Evolutionary conservation across 2,888 invertebrate species (phyloP).

Genomic region (Hetaerina titia): DNA sequence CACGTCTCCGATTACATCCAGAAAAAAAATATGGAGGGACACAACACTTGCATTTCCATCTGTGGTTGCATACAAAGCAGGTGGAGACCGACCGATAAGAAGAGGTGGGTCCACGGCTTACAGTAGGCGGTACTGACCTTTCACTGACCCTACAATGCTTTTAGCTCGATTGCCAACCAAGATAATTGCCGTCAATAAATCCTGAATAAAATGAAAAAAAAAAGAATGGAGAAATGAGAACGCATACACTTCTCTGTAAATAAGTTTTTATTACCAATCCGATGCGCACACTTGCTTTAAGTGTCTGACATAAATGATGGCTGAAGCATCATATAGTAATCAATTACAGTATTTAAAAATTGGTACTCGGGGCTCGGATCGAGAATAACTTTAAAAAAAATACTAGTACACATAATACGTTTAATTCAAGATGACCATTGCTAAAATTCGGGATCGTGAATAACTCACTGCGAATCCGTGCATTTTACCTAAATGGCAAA

Average conservation of each 20-base stretch:
- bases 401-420: no score
- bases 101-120: neutral
- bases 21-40: neutral
- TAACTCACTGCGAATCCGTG: no score
- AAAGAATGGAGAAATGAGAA: neutral
- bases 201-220: neutral
- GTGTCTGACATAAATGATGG: neutral
- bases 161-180: neutral
- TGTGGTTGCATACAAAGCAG: neutral
- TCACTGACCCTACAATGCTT: neutral
- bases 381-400: no score
- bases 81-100: neutral
- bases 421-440: no score
- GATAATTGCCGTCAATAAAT: constrained; percentile 35
- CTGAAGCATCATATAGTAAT: neutral
- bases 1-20: neutral
- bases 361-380: no score
- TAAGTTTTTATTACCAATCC: neutral
- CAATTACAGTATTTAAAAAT: no score
- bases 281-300: neutral
- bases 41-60: neutral
- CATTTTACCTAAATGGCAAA: no score
- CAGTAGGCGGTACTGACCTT: constrained; percentile 24
- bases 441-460: no score
- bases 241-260: neutral